These are phyloP conservation scores for Acestrorhynchus altus DNA, from an alignment of 2,797 vertebrate genomes.

Conservation along the genomic window DNA sequence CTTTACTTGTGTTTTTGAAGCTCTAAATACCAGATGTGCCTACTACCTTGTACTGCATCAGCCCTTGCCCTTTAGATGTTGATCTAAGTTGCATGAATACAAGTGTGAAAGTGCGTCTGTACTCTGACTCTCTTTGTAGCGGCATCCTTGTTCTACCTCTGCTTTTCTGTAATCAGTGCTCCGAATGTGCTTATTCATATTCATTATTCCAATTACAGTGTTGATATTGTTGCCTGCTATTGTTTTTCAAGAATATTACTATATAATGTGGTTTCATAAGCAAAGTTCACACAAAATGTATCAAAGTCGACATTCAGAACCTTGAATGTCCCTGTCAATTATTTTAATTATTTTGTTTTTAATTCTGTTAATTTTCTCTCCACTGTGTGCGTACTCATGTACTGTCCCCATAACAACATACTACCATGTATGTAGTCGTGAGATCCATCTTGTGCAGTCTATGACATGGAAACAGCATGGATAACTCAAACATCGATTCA, in stretches of 20 bases:
- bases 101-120: not conserved
- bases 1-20: not conserved
- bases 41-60: not conserved
- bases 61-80: not conserved
- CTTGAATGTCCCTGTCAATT: no score
- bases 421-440: no score
- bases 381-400: no score
- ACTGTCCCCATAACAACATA: no score
- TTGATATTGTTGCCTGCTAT: not conserved
- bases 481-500: no score
- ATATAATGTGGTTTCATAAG: not conserved
- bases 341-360: no score
- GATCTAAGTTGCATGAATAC: slow-evolving; percentile 8
- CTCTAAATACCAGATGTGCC: not conserved
- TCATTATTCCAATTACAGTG: not conserved
- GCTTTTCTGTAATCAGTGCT: not conserved
- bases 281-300: no score
- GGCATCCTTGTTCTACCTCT: no score
- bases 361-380: no score
- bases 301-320: no score
- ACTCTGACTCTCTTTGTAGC: not conserved
- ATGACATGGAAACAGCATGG: no score
- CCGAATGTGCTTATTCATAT: not conserved
- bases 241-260: not conserved
- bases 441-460: no score